Percentiles rank a stretch among this genome's conserved stretches.
Evolutionary conservation across 2,113 vertebrate species (phyloP).

Genomic region (Sphyrna mokarran): DNA sequence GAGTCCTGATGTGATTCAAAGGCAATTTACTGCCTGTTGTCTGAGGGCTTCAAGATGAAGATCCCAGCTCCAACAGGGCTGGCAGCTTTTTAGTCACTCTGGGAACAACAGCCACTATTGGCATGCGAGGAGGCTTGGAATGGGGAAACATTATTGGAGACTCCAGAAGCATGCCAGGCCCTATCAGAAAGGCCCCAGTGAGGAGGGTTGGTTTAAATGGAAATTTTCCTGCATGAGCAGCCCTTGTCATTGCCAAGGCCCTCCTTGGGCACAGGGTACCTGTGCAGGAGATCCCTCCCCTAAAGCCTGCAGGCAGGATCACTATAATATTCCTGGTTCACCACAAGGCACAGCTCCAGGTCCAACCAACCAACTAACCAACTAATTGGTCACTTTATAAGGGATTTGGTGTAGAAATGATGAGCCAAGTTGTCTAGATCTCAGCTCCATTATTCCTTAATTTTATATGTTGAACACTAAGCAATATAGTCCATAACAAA

Average conservation of each 20-base stretch:
- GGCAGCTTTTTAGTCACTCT: neutral
- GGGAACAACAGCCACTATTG: neutral
- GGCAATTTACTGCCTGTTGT: no score
- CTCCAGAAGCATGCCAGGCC: neutral
- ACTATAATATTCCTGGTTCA: neutral
- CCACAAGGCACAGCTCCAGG: no score
- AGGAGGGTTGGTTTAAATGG: neutral
- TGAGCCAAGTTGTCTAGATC: neutral
- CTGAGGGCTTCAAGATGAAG: neutral
- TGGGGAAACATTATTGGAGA: neutral
- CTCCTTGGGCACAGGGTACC: neutral
- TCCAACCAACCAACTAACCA: no score
- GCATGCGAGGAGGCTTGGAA: neutral
- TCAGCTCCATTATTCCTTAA: neutral
- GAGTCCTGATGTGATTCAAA: neutral
- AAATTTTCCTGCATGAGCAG: no score
- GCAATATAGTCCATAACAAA: neutral
- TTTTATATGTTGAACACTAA: neutral
- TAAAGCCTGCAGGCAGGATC: neutral
- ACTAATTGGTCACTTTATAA: neutral
- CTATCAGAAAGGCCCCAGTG: neutral
- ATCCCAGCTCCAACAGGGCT: neutral
- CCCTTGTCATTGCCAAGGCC: neutral
- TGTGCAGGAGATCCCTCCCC: neutral
- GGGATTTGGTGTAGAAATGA: neutral